phyloP scores from a whole-genome alignment of 1,140 invertebrate genomes.

The Zaprionus davidi region DNA sequence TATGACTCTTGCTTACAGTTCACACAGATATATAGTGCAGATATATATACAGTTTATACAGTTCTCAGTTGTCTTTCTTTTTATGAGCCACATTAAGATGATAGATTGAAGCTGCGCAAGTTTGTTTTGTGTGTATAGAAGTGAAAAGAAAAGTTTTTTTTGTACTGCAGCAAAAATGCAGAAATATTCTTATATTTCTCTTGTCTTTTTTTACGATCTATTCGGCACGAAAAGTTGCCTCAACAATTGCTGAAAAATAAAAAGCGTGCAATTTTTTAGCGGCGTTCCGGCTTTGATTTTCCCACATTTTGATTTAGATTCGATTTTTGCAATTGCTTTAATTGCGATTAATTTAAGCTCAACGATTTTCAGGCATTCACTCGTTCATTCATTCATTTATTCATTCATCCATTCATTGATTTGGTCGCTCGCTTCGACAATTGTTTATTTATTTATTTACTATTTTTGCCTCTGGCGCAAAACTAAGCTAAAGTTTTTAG shows the following conservation, averaged over 20 bases:
- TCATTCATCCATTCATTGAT: background rate
- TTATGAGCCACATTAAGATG: background rate
- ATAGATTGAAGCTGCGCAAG: constrained; percentile 4
- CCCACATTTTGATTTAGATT: background rate
- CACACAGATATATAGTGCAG: background rate
- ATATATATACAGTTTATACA: background rate
- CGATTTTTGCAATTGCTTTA: constrained; percentile 44
- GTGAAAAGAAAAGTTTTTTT: background rate
- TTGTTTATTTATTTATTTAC: constrained; percentile 53
- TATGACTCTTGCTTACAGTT: background rate
- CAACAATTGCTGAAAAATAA: background rate
- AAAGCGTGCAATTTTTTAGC: background rate
- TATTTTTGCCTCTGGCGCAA: constrained; percentile 5
- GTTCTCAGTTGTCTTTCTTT: background rate
- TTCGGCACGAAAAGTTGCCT: background rate
- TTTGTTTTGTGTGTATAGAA: background rate
- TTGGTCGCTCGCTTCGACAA: constrained; percentile 15
- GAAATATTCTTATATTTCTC: background rate
- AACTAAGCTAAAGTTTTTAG: constrained; percentile 36
- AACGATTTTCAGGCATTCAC: constrained; percentile 48
- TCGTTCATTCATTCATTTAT: constrained; percentile 4
- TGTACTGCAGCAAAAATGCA: background rate
- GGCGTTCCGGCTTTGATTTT: background rate
- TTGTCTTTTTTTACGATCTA: background rate
- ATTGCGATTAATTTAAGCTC: constrained; percentile 60